A percentile compares a stretch with the other conserved stretches of the same genome.
phyloP scores from a whole-genome alignment of 2,113 vertebrate species.

The Thinocorus orbignyianus region DNA sequence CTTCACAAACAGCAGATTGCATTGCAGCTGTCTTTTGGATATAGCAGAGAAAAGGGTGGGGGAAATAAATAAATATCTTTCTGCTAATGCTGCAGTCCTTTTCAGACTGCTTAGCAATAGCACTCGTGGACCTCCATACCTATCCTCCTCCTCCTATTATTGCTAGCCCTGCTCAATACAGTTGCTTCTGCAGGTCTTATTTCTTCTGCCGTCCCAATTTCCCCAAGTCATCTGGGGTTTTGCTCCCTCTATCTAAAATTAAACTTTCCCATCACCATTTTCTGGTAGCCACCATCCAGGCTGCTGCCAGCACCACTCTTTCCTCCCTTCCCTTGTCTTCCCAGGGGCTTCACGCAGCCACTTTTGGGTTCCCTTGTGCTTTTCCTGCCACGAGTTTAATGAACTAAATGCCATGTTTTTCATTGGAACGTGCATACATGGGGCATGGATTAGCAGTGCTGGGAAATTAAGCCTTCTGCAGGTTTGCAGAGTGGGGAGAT shows the following conservation, averaged over 20 bases:
- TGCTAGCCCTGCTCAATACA: background rate
- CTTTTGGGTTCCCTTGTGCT: background rate
- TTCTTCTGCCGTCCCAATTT: background rate
- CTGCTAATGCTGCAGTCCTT: background rate
- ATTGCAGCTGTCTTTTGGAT: background rate
- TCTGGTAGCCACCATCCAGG: background rate
- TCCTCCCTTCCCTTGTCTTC: background rate
- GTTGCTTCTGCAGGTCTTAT: background rate
- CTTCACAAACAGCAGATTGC: background rate
- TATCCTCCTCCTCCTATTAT: background rate
- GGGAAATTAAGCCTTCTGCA: background rate
- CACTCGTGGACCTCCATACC: fast-evolving
- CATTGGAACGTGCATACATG: background rate
- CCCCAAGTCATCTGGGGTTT: background rate
- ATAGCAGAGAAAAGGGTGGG: background rate
- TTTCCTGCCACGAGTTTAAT: background rate
- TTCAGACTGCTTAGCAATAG: background rate
- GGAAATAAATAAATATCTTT: background rate
- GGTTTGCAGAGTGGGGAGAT: background rate
- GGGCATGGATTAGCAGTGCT: background rate
- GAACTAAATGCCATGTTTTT: background rate
- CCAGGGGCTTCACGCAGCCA: background rate
- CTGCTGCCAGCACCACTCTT: background rate
- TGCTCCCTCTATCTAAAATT: background rate
- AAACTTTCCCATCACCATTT: background rate